A percentile compares a stretch with the other conserved stretches of the same genome.
phyloP scores from a whole-genome alignment of 2,888 invertebrate species.

The Dasypogon diadema region DNA sequence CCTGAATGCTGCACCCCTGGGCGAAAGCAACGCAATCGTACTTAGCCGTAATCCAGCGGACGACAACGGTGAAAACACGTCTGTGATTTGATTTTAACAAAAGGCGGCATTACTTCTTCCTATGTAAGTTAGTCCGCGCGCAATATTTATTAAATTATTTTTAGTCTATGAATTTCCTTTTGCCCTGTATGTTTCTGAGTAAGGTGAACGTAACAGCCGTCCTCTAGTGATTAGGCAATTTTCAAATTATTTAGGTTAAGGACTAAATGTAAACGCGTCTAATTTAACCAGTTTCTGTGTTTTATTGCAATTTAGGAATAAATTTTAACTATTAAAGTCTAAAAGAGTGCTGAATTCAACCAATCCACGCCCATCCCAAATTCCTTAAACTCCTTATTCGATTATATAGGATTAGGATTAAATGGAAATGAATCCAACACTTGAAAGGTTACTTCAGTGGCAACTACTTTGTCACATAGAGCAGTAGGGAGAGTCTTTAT shows the following conservation, averaged over 20 bases:
- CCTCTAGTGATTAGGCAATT: not conserved
- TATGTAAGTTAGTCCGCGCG: not conserved
- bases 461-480: no score
- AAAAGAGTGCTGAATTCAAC: no score
- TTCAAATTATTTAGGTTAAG: not conserved
- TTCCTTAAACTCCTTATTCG: no score
- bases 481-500: no score
- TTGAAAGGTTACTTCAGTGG: no score
- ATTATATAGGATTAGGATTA: no score
- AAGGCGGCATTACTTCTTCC: not conserved
- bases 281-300: no score
- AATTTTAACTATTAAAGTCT: no score
- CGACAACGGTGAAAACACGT: constrained; percentile 61
- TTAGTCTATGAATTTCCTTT: not conserved
- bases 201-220: not conserved
- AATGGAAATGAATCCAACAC: no score
- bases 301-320: not conserved
- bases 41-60: constrained; percentile 37
- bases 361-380: no score
- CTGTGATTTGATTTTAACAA: constrained; percentile 65
- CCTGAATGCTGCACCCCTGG: constrained; percentile 64
- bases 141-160: constrained; percentile 3
- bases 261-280: no score
- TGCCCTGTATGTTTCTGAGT: no score
- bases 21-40: constrained; percentile 63